Base-by-base conservation (phyloP, 2,113 vertebrate species). In the Sander vitreus region DNA sequence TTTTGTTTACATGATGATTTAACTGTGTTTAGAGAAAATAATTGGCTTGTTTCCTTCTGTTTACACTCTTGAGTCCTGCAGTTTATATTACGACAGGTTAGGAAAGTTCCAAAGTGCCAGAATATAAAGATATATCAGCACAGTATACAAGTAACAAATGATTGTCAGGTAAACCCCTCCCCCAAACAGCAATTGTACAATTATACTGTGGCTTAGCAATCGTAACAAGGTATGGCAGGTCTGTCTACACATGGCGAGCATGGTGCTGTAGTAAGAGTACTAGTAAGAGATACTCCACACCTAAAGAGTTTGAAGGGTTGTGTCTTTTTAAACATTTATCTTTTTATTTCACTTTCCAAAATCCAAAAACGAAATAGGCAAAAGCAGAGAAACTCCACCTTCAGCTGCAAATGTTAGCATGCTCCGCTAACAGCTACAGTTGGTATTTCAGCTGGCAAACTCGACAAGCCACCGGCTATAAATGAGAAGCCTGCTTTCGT, bases 1-100 rank as follows among this genome's bases (percentile, higher is more conserved):
- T 25, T 76, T 67, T 72, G 59, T 68, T 82, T 25, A 71, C 63
- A 60, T 39, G 10, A 15, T 73, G 60, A 71, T 76, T 80, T 55
- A 15, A 76, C 54, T 75, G n/a, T 53, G 11, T 76, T 70, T 64
- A 53, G 23, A 71, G 25, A 27, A 15, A 50, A 62, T 19, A 39
- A 57, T 15, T 19, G 45, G 15, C 18, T 63, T 30, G 25, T 57
- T 64, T 74, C 63, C 58, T 15, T 64, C 21, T 36, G n/a, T 53
- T 68, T 54, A 54, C 13, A 79, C n/a, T 36, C 33, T 10, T 53
- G 16, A 66, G 27, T 55, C 3, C 21, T 16, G 54, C 19, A 73
- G 64, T 51, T 59, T 64, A 55, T 6, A 53, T 68, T 2, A 48
- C 0, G 15, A 23, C 30, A 2, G 18, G 15, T 36, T 21, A 23